Base-by-base conservation (phyloP, 2,888 invertebrate genomes). In the Drosophila demipolita region DNA sequence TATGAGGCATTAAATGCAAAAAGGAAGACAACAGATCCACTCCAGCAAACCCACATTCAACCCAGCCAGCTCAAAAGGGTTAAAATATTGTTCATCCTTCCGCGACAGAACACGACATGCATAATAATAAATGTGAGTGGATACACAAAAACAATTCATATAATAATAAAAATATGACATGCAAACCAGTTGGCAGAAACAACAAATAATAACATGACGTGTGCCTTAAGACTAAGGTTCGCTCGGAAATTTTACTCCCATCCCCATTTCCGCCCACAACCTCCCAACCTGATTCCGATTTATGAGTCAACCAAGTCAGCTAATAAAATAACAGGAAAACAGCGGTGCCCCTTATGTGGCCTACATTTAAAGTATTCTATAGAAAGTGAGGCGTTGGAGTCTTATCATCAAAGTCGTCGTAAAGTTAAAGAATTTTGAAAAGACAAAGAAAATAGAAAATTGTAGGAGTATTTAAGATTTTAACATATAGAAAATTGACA, bases 81-180 rank as follows among this genome's bases (percentile, higher is more conserved):
- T 70, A 50, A 78, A 82, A 78, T 75, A 81, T 79, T 62, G 65
- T 70, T 72, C 38, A 79, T 64, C 66, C 26, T 71, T 60, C 36
- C 55, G 78, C 59, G 68, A 66, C 63, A 69, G 66, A 73, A 70
- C 85, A 73, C 73, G 82, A 78, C 85, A 73, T 74, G 87, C 89
- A 84, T 84, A 89, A 87, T 82, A 84, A 88, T 80, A 86, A 72
- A 84, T 78, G 66, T 48, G 52, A 53, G 26, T 53, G 50, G 49
- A 60, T 55, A 36, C 62, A 45, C 23, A 45, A 36, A 67, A 67
- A 52, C 62, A 73, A 70, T 65, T 60, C 65, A 74, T 50, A 66
- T 55, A 70, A 70, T 60, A 55, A 68, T 67, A 67, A 65, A 64
- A 50, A 36, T 64, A 65, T 57, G 52, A 68, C 73, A 80, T 53